phyloP scores from a whole-genome alignment of 1,140 invertebrate genomes.

The Dinothrombium tinctorium region DNA sequence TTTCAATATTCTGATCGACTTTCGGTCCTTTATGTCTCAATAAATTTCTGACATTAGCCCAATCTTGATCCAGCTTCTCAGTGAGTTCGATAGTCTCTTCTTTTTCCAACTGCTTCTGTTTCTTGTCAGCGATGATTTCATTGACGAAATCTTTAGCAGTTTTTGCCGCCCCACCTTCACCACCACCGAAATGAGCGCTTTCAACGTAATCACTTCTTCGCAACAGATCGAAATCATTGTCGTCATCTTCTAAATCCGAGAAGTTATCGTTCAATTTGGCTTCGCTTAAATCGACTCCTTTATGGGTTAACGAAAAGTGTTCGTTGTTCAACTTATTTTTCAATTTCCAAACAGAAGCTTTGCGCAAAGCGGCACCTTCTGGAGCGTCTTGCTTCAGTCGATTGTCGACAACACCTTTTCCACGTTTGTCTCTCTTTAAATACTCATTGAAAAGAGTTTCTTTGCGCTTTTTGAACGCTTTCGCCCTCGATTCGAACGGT shows the following conservation, averaged over 20 bases:
- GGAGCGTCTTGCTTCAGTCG: not conserved
- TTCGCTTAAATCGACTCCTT: not conserved
- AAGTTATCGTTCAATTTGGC: conserved; percentile 2
- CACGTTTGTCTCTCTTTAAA: conserved; percentile 37
- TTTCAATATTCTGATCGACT: too few relatives aligned
- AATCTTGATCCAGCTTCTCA: conserved; percentile 61
- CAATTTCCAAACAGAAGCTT: not conserved
- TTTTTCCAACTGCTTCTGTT: too few relatives aligned
- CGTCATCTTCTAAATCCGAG: conserved; percentile 3
- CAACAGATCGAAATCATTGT: conserved; percentile 9
- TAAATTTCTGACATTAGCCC: conserved; percentile 39
- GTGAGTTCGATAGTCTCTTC: conserved; percentile 53
- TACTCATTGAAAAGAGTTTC: conserved; percentile 63
- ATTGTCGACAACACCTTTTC: conserved; percentile 11
- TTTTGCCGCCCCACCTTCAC: conserved; percentile 27
- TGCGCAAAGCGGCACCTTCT: not conserved
- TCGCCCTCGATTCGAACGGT: conserved; percentile 56
- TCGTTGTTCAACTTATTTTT: not conserved
- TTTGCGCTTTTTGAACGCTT: conserved; percentile 59
- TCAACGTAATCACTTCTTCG: conserved; percentile 44
- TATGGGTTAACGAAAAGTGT: not conserved
- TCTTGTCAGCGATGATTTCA: conserved; percentile 50
- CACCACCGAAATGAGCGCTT: conserved; percentile 61
- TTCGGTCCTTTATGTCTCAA: conserved; percentile 21
- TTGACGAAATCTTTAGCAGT: conserved; percentile 64